These are phyloP conservation scores for Guaruba guarouba DNA, from an alignment of 2,113 vertebrate species.

Conservation along the genomic window DNA sequence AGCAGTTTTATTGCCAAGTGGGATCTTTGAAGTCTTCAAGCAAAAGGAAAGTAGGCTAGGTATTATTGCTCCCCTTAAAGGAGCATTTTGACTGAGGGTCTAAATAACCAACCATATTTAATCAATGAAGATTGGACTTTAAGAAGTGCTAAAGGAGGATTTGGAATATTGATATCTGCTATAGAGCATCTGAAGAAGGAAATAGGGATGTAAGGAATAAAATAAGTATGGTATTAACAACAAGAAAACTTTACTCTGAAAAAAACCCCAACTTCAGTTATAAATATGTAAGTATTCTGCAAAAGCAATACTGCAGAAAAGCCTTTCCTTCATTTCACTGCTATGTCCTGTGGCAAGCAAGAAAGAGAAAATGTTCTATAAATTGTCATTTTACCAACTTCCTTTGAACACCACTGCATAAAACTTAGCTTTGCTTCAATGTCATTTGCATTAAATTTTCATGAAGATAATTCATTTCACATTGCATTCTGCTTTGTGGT, in stretches of 20 bases:
- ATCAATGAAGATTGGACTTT: background rate
- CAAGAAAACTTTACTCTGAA: background rate
- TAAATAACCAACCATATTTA: background rate
- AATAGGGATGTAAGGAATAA: background rate
- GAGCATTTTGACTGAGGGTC: background rate
- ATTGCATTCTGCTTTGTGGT: constrained; percentile 21
- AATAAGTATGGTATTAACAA: background rate
- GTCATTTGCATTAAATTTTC: constrained; percentile 68
- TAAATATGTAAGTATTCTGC: constrained; percentile 35
- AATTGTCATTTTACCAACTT: constrained; percentile 40
- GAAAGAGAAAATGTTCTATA: constrained; percentile 19
- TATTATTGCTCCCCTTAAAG: background rate
- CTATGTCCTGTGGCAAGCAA: background rate
- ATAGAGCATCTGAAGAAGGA: background rate
- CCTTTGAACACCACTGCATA: constrained; percentile 7
- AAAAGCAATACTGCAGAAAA: constrained; percentile 21
- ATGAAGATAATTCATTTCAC: constrained; percentile 56
- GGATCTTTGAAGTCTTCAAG: background rate
- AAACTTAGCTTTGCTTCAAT: constrained; percentile 42
- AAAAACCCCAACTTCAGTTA: background rate
- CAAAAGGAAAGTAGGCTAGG: background rate
- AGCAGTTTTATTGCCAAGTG: background rate
- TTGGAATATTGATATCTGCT: background rate
- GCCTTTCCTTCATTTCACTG: background rate
- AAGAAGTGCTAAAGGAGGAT: background rate